These are phyloP conservation scores for Callitettix versicolor DNA, from an alignment of 1,140 invertebrate species.

Conservation along the genomic window DNA sequence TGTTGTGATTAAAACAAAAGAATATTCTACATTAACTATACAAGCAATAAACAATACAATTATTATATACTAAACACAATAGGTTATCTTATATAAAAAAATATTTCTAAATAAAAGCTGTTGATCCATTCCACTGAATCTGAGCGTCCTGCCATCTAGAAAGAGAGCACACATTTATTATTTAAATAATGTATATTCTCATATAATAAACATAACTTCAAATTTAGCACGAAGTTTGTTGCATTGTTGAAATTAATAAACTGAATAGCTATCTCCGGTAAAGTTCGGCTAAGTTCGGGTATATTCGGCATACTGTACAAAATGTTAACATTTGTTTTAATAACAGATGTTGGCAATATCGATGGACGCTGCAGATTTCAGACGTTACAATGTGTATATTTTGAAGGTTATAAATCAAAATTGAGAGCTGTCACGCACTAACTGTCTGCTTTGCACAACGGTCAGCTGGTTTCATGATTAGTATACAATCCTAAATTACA, in stretches of 20 bases:
- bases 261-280: not conserved
- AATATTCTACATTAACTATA: too few species aligned
- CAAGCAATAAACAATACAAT: too few species aligned
- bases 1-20: too few species aligned
- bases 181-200: not conserved
- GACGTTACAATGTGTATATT: too few species aligned
- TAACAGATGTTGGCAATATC: not conserved
- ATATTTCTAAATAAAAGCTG: conserved; percentile 5
- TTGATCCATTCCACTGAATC: conserved; percentile 47
- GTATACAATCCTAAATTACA: too few species aligned
- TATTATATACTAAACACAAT: too few species aligned
- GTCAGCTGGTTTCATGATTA: too few species aligned
- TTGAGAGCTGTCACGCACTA: too few species aligned
- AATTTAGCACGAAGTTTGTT: not conserved
- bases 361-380: too few species aligned
- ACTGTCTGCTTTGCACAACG: too few species aligned
- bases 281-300: not conserved
- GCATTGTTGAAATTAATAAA: not conserved
- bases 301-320: not conserved
- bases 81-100: too few species aligned
- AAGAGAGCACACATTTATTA: conserved; percentile 47
- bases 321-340: not conserved
- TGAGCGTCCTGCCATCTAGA: conserved; percentile 64
- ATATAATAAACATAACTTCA: not conserved
- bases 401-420: too few species aligned